Percentiles rank a stretch among this genome's conserved stretches.
These are phyloP conservation scores for Tor tambroides DNA, from an alignment of 2,113 vertebrate genomes.

Conservation along the genomic window DNA sequence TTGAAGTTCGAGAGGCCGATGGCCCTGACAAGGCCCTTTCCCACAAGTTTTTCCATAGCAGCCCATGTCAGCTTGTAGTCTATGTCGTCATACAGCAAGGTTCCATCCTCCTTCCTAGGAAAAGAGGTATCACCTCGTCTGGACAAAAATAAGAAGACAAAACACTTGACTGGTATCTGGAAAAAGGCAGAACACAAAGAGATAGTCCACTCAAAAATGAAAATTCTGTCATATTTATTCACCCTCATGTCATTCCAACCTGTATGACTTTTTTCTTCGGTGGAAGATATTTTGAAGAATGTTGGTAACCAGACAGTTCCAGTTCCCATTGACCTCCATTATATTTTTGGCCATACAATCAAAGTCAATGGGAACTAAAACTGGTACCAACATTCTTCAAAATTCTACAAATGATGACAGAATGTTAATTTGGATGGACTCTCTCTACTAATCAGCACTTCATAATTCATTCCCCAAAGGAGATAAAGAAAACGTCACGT, in stretches of 20 bases:
- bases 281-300: no score
- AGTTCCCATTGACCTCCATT: no score
- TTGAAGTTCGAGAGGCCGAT: slow-evolving; percentile 97
- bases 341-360: no score
- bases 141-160: slow-evolving; percentile 7
- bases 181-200: not conserved
- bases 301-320: no score
- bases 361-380: no score
- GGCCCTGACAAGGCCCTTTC: slow-evolving; percentile 89
- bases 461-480: not conserved
- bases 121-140: slow-evolving; percentile 87
- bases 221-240: no score
- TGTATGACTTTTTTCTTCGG: no score
- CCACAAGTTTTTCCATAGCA: slow-evolving; percentile 91
- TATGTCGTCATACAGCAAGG: slow-evolving; percentile 82
- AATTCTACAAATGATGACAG: no score
- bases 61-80: slow-evolving; percentile 97
- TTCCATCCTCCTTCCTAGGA: slow-evolving; percentile 86
- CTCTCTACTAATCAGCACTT: not conserved
- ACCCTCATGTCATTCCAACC: no score
- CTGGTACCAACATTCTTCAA: no score
- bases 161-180: not conserved
- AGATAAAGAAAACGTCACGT: not conserved
- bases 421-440: no score
- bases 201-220: no score